Percentiles rank a stretch among this genome's conserved stretches.
Evolutionary conservation across 2,888 invertebrate genomes (phyloP).

Genomic region (Xiphydria camelus): DNA sequence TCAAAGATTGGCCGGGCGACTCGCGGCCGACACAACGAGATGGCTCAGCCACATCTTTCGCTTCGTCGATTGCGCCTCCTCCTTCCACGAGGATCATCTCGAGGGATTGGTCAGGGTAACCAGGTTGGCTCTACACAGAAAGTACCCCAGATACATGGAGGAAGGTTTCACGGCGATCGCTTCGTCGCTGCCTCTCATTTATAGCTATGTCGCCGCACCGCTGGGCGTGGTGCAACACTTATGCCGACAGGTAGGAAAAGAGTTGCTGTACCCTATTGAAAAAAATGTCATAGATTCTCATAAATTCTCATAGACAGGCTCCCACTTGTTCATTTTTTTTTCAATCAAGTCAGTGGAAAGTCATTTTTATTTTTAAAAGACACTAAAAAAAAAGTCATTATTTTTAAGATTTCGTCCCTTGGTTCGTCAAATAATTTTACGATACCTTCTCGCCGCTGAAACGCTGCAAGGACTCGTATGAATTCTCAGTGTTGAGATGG

Average conservation of each 20-base stretch:
- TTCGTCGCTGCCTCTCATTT: constrained; percentile 81
- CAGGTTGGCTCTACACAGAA: constrained; percentile 76
- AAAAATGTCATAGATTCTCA: too few relatives aligned
- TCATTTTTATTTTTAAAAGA: too few relatives aligned
- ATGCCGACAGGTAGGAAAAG: constrained; percentile 70
- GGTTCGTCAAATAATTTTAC: too few relatives aligned
- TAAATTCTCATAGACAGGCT: too few relatives aligned
- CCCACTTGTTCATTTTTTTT: too few relatives aligned
- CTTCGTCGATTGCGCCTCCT: constrained; percentile 79
- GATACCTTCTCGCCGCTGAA: too few relatives aligned
- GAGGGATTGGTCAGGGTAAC: constrained; percentile 87
- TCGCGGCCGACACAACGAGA: constrained; percentile 82
- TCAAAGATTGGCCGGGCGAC: constrained; percentile 76
- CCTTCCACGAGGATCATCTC: constrained; percentile 84
- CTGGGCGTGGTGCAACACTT: constrained; percentile 78
- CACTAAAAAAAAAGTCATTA: too few relatives aligned
- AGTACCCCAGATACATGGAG: constrained; percentile 78
- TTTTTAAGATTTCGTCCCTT: too few relatives aligned
- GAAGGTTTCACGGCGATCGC: constrained; percentile 80
- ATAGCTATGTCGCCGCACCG: constrained; percentile 80
- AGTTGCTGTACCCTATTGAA: too few relatives aligned
- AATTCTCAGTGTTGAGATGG: too few relatives aligned
- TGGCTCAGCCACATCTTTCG: constrained; percentile 85
- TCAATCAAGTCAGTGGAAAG: too few relatives aligned
- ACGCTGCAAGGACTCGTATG: too few relatives aligned